These are phyloP conservation scores for Siphamia tubifer DNA, from an alignment of 2,113 vertebrate genomes.

Conservation along the genomic window DNA sequence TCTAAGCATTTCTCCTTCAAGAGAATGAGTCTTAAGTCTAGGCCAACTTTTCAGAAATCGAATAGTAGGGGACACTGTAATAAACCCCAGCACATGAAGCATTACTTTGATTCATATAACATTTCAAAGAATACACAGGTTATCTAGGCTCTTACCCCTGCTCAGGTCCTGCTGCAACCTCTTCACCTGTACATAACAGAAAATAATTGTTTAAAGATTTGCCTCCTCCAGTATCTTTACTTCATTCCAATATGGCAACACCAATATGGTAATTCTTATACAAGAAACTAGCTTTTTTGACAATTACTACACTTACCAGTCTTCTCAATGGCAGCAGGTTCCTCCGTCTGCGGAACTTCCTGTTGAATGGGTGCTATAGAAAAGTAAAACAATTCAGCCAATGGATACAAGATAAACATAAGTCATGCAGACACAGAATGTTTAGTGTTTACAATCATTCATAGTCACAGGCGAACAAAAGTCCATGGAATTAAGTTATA, in stretches of 20 bases:
- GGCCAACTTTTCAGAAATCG: constrained; percentile 43
- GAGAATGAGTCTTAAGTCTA: constrained; percentile 36
- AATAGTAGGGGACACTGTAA: constrained; percentile 14
- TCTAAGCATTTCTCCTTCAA: constrained; percentile 57
- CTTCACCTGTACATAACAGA: constrained; percentile 60
- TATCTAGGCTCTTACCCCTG: constrained; percentile 74
- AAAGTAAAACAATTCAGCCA: constrained; percentile 2
- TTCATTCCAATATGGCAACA: no score
- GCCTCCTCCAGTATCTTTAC: no score
- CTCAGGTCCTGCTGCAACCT: constrained; percentile 66
- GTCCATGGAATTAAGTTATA: no score
- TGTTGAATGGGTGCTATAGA: constrained; percentile 54
- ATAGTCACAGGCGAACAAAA: no score
- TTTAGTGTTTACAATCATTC: no score
- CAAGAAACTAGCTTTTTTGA: not conserved
- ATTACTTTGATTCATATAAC: constrained; percentile 3
- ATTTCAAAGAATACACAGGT: not conserved
- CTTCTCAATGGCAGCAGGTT: constrained; percentile 67
- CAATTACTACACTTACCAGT: constrained; percentile 53
- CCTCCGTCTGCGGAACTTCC: constrained; percentile 63
- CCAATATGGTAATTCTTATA: not conserved
- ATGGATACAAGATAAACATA: not conserved
- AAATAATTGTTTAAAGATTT: not conserved
- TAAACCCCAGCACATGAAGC: constrained; percentile 21
- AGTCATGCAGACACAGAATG: no score